Conservation (phyloP, 2,113 vertebrate species). For the Pachycephala philippinensis region DNA sequence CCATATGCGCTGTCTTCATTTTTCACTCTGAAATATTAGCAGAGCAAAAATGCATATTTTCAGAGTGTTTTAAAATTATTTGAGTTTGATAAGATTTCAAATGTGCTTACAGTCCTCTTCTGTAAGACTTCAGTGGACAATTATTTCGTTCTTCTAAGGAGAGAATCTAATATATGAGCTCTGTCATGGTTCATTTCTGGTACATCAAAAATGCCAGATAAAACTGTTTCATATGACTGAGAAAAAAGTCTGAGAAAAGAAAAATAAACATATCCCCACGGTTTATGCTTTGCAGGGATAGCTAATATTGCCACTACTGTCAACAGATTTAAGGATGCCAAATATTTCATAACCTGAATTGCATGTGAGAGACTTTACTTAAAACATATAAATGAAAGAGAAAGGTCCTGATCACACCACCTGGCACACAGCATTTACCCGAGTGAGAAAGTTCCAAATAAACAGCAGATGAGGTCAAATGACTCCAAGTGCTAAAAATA, state of each 20-base stretch:
- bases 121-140: not conserved
- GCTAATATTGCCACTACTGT: not conserved
- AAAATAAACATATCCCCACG: not conserved
- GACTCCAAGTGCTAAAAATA: not conserved
- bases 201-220: not conserved
- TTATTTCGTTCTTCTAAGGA: not conserved
- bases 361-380: not conserved
- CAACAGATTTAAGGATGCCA: not conserved
- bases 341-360: not conserved
- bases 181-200: not conserved
- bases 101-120: not conserved
- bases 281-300: not conserved
- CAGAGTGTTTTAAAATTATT: not conserved
- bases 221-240: not conserved
- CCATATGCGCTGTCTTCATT: accelerated
- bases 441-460: not conserved
- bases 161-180: not conserved
- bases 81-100: not conserved
- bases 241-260: not conserved
- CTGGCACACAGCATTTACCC: not conserved
- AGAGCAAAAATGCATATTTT: not conserved
- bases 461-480: not conserved
- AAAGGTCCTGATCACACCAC: not conserved
- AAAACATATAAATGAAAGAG: not conserved
- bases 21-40: not conserved